A percentile compares a stretch with the other conserved stretches of the same genome.
phyloP scores from a whole-genome alignment of 2,113 vertebrate genomes.

The Heloderma charlesbogerti region DNA sequence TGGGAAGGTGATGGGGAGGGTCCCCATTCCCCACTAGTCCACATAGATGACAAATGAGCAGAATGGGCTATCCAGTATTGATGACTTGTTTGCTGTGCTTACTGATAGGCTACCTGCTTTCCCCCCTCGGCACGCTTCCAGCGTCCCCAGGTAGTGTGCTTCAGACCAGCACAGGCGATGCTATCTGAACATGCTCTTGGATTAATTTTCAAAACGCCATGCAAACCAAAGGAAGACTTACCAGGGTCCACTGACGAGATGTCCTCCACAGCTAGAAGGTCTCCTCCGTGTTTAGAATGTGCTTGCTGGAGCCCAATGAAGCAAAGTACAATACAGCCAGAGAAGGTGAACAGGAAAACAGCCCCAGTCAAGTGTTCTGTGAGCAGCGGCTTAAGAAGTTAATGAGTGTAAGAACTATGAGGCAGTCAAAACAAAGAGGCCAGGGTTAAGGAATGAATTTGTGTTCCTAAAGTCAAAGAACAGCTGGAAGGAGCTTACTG shows the following conservation, averaged over 20 bases:
- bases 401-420: conserved; percentile 59
- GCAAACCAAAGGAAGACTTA: conserved; percentile 36
- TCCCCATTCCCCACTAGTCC: too few species aligned
- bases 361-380: conserved; percentile 19
- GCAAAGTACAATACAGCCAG: background rate
- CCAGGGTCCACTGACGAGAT: conserved; percentile 22
- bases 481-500: conserved; percentile 51
- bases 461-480: conserved; percentile 41
- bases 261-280: conserved; percentile 19
- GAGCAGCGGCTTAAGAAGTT: conserved; percentile 49
- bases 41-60: background rate
- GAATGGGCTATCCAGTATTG: background rate
- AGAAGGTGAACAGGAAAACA: conserved; percentile 44
- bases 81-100: background rate
- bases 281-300: background rate
- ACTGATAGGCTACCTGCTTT: background rate
- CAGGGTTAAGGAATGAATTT: conserved; percentile 23
- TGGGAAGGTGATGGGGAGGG: background rate
- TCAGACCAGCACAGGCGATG: background rate
- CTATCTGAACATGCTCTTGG: background rate
- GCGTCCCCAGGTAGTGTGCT: too few species aligned
- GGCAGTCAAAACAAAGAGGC: conserved; percentile 25
- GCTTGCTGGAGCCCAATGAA: conserved; percentile 18
- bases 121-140: background rate
- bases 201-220: background rate